Evolutionary conservation across 2,888 invertebrate genomes (phyloP), one percentile per base, ranked within the genome.

Genomic region (Bombylius discolor): DNA sequence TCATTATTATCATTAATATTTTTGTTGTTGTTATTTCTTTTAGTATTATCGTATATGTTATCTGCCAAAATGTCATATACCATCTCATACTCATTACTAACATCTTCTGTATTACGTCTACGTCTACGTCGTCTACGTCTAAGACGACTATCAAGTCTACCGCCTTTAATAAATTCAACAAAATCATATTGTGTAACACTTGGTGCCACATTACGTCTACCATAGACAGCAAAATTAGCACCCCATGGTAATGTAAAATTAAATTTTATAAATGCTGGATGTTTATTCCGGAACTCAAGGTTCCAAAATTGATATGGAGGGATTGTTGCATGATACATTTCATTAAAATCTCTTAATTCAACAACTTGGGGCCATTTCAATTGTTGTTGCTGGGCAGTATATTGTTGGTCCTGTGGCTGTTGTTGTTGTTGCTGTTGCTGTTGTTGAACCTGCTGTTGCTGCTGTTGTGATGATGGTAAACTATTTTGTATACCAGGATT

Each of bases 151-250:
- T 89, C 89, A 59, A 89, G 80, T 57, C 89, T 78, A 52, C 89
- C 89, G 42, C 89, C 89, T 68, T 89, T 87, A 64, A 96, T 87
- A 70, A 95, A 91, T 78, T 96, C 92, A 63, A 91, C 91, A 74
- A 97, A 95, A 73, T 98, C 97, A 74, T 96, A 93, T 76, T 94
- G 92, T 60, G 96, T 95, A 67, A 97, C 91, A 69, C 96, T 92
- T 13, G 98, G 98, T 44, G 92, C 90, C 55, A 93, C 90, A 75
- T 95, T 96, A 65, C 94, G 82, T 63, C 97, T 81, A 39, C 95
- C 95, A 74, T 97, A 95, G 60, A 98, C 87, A 52, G 96, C 98
- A 69, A 98, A 91, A 76, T 91, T 92, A 53, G 90, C 89, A 65
- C 90, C 90, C 89, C 91, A 90, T 49, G 92, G 91, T 66, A 93